Evolutionary conservation across 2,797 vertebrate species (phyloP).

Genomic region (Linurgus olivaceus): DNA sequence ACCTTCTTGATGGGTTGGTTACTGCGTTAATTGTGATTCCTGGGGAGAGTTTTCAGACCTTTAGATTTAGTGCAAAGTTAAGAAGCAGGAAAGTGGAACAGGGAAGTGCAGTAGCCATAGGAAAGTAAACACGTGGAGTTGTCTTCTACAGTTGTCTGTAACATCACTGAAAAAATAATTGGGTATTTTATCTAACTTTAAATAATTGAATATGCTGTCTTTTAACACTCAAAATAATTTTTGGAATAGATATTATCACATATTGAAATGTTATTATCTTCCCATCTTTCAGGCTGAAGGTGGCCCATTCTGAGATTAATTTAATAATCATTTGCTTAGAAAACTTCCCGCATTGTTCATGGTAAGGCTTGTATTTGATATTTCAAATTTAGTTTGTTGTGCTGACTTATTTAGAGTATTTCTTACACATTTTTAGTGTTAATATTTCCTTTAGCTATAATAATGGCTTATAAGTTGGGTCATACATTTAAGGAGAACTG

Average conservation of each 20-base stretch:
- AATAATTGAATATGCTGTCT: not conserved
- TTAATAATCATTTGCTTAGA: constrained; percentile 67
- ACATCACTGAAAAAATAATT: not conserved
- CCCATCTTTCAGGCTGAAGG: constrained; percentile 68
- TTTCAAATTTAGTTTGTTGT: not conserved
- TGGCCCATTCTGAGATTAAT: constrained; percentile 50
- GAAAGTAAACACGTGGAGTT: not conserved
- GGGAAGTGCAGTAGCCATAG: not conserved
- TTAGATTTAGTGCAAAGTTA: not conserved
- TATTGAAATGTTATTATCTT: not conserved
- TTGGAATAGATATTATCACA: not conserved
- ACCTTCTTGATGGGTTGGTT: not conserved
- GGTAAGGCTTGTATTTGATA: constrained; percentile 64
- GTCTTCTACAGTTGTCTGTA: not conserved
- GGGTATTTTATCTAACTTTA: not conserved
- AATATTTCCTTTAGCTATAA: not conserved
- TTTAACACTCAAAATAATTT: not conserved
- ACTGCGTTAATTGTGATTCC: not conserved
- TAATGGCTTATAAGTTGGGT: not conserved
- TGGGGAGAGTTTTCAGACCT: not conserved
- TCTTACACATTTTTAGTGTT: not conserved
- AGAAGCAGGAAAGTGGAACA: not conserved
- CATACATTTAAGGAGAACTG: not conserved
- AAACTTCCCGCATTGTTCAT: constrained; percentile 78
- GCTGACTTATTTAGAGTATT: not conserved